These are phyloP conservation scores for Watsonalla cultraria DNA, from an alignment of 2,888 invertebrate genomes.

Conservation along the genomic window DNA sequence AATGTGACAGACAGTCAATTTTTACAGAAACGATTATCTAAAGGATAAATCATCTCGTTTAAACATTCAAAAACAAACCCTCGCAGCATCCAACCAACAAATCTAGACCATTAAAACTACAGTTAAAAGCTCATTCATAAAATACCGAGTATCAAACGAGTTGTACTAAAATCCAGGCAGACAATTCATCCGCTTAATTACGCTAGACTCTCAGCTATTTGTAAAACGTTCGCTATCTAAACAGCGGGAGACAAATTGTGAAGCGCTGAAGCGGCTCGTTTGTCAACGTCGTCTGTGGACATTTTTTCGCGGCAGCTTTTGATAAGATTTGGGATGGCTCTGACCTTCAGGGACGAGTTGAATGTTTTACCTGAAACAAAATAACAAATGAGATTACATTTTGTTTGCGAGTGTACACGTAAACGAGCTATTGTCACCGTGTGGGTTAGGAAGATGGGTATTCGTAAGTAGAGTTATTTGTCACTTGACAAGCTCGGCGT, in stretches of 20 bases:
- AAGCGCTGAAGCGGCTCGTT: neutral
- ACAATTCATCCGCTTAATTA: neutral
- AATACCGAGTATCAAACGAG: neutral
- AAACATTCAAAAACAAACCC: neutral
- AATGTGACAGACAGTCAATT: too few species aligned
- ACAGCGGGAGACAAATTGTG: neutral
- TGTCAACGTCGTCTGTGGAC: neutral
- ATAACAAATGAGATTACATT: neutral
- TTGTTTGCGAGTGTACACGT: too few species aligned
- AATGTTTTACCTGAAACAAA: neutral
- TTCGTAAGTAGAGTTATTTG: too few species aligned
- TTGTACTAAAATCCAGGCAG: neutral
- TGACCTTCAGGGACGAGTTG: neutral
- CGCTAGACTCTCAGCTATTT: neutral
- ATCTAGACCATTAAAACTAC: neutral
- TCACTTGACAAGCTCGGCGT: too few species aligned
- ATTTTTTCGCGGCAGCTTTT: neutral
- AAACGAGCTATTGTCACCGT: too few species aligned
- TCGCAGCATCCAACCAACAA: neutral
- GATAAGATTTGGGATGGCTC: neutral
- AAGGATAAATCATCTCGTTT: too few species aligned
- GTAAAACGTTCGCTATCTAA: neutral
- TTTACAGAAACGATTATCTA: too few species aligned
- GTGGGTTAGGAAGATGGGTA: too few species aligned
- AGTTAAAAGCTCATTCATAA: neutral